Conservation (phyloP, 2,113 vertebrate genomes). For the Globicephala melas region DNA sequence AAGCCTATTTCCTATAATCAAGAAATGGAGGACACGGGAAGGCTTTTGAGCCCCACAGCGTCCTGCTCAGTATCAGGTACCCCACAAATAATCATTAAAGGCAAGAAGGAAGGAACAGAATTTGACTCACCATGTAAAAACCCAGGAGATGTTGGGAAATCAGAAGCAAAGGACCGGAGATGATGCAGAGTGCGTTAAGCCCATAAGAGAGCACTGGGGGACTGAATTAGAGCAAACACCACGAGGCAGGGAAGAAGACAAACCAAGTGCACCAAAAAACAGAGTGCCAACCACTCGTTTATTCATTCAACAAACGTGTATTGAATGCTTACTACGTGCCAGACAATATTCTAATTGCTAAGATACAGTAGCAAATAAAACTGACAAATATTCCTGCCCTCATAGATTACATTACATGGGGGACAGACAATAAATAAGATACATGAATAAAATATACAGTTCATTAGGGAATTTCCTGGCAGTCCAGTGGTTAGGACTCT, state of each 20-base stretch:
- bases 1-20: background rate
- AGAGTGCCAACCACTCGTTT: background rate
- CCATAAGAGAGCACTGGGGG: fast-evolving
- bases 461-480: background rate
- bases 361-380: background rate
- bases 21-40: background rate
- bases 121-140: background rate
- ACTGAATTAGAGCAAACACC: background rate
- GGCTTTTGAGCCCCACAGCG: background rate
- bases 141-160: background rate
- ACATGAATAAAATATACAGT: background rate
- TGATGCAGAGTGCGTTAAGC: background rate
- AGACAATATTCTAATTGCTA: background rate
- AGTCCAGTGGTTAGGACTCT: background rate
- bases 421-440: background rate
- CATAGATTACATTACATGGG: background rate
- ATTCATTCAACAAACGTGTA: background rate
- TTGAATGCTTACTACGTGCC: background rate
- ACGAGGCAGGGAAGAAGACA: background rate
- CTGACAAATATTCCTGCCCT: background rate
- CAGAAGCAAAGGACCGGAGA: background rate
- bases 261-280: background rate
- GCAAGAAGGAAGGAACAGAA: background rate
- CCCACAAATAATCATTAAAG: background rate
- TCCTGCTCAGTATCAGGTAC: background rate